phyloP scores from a whole-genome alignment of 2,888 invertebrate species.

The Meteorus cinctellus region DNA sequence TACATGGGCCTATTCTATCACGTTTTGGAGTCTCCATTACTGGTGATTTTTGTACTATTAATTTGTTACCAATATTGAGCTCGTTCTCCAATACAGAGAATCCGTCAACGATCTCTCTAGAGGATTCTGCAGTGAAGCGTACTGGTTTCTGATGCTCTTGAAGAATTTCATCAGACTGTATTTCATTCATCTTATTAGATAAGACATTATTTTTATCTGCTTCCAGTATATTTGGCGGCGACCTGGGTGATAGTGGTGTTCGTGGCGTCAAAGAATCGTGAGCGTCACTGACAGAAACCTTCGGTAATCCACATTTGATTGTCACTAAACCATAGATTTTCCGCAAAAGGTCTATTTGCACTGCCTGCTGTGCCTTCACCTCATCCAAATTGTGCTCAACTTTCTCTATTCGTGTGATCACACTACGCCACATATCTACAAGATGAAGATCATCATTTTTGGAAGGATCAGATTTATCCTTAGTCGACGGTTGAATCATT shows the following conservation, averaged over 20 bases:
- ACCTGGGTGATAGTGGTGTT: not conserved
- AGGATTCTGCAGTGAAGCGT: constrained; percentile 3
- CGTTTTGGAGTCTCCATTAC: constrained; percentile 1
- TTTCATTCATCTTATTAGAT: not conserved
- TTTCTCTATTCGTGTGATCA: constrained; percentile 12
- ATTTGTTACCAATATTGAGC: constrained; percentile 9
- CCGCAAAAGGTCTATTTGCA: not conserved
- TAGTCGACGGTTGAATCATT: not conserved
- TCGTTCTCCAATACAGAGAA: constrained; percentile 13
- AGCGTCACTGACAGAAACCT: not conserved
- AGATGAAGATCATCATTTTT: not conserved
- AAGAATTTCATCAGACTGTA: not conserved
- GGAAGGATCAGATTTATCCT: not conserved
- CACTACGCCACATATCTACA: not conserved
- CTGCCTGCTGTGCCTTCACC: not conserved
- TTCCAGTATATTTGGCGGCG: not conserved
- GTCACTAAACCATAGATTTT: not conserved
- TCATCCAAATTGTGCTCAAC: constrained; percentile 10
- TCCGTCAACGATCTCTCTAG: constrained; percentile 10
- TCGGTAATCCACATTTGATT: not conserved
- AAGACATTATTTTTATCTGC: not conserved
- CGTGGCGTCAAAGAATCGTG: not conserved
- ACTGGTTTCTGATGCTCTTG: constrained; percentile 16
- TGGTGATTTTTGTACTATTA: constrained; percentile 1
- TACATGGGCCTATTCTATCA: not conserved